Evolutionary conservation across 2,888 invertebrate species (phyloP), one percentile per base, ranked within the genome.

Genomic region (Agonopterix arenella): DNA sequence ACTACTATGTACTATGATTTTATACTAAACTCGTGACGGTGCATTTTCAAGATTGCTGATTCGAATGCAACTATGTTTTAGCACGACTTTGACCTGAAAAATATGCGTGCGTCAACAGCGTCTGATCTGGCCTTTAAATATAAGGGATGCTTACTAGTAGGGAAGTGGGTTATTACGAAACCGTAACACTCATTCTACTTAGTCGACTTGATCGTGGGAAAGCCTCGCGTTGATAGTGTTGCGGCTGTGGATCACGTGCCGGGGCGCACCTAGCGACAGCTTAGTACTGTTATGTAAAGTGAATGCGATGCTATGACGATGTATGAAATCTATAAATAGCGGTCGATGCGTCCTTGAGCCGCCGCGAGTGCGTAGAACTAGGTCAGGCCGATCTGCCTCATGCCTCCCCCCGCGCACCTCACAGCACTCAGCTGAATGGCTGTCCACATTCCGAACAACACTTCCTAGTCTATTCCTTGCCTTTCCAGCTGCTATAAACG

Each of bases 331-430:
- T 88, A 86, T 85, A 82, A 86, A 89, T 89, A 86, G 84, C 84
- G 79, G 79, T 74, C 82, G 80, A 81, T 84, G 78, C 80, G 89
- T 86, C 89, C 88, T 89, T 89, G 88, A 85, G 88, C 76, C 73
- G 73, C 57, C 69, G 78, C 79, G 74, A 79, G 76, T 83, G 68
- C 69, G 72, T 78, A 79, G 74, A 89, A 84, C 83, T 88, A 74
- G 88, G 88, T 86, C 88, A 88, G 67, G 66, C 72, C 73, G 69
- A 77, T 74, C 73, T 77, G 72, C 77, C 73, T 75, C 73, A 73
- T 72, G 69, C 68, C 63, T 66, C 66, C 65, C 64, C 64, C 61
- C 62, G 72, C 64, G 73, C 66, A 56, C 70, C 62, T 62, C 63
- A 28, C 7, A 28, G 28, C 28, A 28, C 28, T 66, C 63, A 60